phyloP scores from a whole-genome alignment of 2,888 invertebrate species.

The Lypha dubia region DNA sequence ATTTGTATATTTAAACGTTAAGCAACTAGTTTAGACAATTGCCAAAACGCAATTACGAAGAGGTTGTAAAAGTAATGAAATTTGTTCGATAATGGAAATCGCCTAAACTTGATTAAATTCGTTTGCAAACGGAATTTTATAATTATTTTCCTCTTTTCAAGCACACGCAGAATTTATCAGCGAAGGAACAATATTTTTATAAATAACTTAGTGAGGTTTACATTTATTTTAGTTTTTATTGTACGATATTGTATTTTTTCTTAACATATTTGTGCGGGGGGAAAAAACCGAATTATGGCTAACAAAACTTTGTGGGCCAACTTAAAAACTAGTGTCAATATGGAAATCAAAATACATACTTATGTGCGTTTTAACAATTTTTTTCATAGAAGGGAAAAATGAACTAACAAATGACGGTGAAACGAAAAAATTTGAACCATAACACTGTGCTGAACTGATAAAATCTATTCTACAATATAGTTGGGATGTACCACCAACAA shows the following conservation, averaged over 20 bases:
- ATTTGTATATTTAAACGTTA: too few relatives aligned
- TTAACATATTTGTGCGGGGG: background rate
- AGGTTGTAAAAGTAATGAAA: too few relatives aligned
- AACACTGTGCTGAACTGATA: slow-evolving; percentile 5
- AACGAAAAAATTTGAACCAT: slow-evolving; percentile 36
- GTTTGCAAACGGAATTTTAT: too few relatives aligned
- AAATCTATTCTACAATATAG: slow-evolving; percentile 89
- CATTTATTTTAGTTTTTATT: slow-evolving; percentile 4
- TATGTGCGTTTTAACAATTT: slow-evolving; percentile 28
- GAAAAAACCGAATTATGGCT: background rate
- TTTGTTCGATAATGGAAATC: too few relatives aligned
- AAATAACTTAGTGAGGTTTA: too few relatives aligned
- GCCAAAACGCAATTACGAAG: too few relatives aligned
- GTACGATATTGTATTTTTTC: background rate
- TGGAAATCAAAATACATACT: slow-evolving; percentile 24
- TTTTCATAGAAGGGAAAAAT: slow-evolving; percentile 9
- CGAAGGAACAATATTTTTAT: too few relatives aligned
- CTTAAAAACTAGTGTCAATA: slow-evolving; percentile 56
- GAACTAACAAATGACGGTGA: slow-evolving; percentile 21
- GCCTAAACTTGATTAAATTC: too few relatives aligned
- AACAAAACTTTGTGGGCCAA: background rate
- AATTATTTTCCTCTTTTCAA: too few relatives aligned
- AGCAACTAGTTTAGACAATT: too few relatives aligned
- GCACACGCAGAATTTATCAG: too few relatives aligned
- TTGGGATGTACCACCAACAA: slow-evolving; percentile 98